Conservation (phyloP, 2,888 invertebrate genomes). For the Amphipoea lucens region DNA sequence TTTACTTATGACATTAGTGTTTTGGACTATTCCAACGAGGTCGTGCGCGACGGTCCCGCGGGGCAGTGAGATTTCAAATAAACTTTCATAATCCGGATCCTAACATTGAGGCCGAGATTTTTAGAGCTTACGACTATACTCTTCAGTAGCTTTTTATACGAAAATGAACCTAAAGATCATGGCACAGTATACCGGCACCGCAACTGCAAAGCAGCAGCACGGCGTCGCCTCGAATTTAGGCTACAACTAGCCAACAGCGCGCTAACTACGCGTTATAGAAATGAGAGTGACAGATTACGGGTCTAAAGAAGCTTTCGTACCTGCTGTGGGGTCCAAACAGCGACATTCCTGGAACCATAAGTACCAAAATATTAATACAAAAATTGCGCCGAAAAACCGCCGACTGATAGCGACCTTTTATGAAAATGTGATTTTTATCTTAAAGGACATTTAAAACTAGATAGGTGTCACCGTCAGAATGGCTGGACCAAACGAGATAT, state of each 20-base stretch:
- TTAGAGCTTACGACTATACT: too few species aligned
- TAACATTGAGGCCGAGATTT: background rate
- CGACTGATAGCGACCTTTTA: background rate
- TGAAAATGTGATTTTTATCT: background rate
- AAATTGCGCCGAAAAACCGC: background rate
- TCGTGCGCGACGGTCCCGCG: background rate
- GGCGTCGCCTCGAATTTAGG: too few species aligned
- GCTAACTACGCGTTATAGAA: background rate
- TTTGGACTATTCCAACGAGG: background rate
- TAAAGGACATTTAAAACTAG: background rate
- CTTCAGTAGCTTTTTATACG: too few species aligned
- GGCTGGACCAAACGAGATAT: too few species aligned
- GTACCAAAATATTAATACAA: conserved; percentile 10
- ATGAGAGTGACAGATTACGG: background rate
- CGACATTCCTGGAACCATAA: conserved; percentile 62
- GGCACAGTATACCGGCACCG: too few species aligned
- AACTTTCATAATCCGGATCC: background rate
- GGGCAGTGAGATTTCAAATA: background rate
- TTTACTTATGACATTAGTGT: background rate
- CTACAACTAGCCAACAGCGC: too few species aligned
- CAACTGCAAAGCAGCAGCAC: too few species aligned
- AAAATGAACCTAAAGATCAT: conserved; percentile 12
- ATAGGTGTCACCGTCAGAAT: too few species aligned
- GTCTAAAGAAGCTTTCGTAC: conserved; percentile 28
- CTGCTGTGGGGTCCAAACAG: conserved; percentile 61